Percentiles rank a stretch among this genome's conserved stretches.
These are phyloP conservation scores for Epirrhoe tristata DNA, from an alignment of 2,888 invertebrate genomes.

Conservation along the genomic window DNA sequence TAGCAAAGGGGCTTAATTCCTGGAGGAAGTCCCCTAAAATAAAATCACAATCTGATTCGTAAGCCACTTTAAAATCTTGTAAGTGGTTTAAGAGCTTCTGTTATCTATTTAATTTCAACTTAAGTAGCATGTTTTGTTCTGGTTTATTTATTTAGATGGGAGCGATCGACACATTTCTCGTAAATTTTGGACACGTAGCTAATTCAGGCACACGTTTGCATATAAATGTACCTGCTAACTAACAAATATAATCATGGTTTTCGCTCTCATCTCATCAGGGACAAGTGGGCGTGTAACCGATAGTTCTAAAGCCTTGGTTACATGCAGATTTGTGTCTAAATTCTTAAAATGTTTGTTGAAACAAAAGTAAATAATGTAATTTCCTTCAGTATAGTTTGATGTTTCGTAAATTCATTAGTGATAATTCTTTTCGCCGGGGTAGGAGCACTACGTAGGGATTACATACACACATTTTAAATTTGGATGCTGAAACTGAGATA, in stretches of 20 bases:
- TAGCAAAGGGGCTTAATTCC: slow-evolving; percentile 13
- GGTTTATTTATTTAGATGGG: slow-evolving; percentile 60
- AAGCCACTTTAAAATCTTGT: slow-evolving; percentile 59
- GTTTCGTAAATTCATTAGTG: slow-evolving; percentile 73
- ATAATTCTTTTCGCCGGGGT: slow-evolving; percentile 72
- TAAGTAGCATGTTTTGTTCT: slow-evolving; percentile 53
- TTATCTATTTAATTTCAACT: slow-evolving; percentile 61
- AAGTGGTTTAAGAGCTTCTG: slow-evolving; percentile 68
- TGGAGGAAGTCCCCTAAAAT: slow-evolving; percentile 52
- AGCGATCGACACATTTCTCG: slow-evolving; percentile 57
- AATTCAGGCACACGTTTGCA: slow-evolving; percentile 64
- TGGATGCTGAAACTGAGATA: background rate
- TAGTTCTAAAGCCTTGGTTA: slow-evolving; percentile 76
- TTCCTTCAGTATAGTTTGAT: slow-evolving; percentile 53
- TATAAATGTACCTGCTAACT: slow-evolving; percentile 44
- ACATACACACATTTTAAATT: slow-evolving; percentile 15
- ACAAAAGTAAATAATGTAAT: slow-evolving; percentile 14
- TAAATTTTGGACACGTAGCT: slow-evolving; percentile 69
- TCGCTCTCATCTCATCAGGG: slow-evolving; percentile 33
- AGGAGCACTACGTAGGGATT: slow-evolving; percentile 65
- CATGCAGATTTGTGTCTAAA: slow-evolving; percentile 74
- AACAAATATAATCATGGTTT: slow-evolving; percentile 24
- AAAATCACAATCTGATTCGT: slow-evolving; percentile 56
- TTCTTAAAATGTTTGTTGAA: slow-evolving; percentile 11
- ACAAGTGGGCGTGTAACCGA: slow-evolving; percentile 82